Evolutionary conservation across 2,797 vertebrate genomes (phyloP).

Genomic region (Mycteria americana): DNA sequence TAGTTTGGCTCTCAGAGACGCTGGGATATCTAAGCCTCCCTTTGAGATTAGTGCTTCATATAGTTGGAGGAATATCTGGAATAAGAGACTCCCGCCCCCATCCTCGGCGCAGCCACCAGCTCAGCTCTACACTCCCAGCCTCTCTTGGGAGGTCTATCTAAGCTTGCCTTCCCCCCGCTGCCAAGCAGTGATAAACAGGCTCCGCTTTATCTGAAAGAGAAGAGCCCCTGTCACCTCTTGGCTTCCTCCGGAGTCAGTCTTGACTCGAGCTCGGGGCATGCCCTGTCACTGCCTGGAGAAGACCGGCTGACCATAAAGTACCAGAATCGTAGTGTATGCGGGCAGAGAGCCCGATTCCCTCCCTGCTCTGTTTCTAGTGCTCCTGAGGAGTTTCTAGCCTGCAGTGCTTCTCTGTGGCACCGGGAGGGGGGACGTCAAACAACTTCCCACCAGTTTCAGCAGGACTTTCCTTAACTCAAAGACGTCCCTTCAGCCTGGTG

Average conservation of each 20-base stretch:
- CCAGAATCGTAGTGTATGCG: rapidly evolving
- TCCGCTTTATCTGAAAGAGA: background rate
- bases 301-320: background rate
- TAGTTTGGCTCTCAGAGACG: background rate
- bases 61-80: background rate
- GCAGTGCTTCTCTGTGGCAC: background rate
- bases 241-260: background rate
- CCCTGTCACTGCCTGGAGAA: background rate
- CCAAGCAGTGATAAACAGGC: background rate
- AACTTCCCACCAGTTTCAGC: background rate
- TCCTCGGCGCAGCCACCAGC: background rate
- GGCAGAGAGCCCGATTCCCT: background rate
- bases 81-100: background rate
- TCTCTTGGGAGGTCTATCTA: background rate
- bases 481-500: background rate
- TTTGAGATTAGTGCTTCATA: background rate
- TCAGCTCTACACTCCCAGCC: background rate
- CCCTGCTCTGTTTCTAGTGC: background rate
- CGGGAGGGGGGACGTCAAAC: rapidly evolving
- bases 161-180: background rate
- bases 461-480: background rate
- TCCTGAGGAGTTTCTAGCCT: background rate
- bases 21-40: background rate
- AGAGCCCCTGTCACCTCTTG: background rate
- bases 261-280: background rate